Conservation (phyloP, 2,888 invertebrate genomes). For the Athrips mouffetella region DNA sequence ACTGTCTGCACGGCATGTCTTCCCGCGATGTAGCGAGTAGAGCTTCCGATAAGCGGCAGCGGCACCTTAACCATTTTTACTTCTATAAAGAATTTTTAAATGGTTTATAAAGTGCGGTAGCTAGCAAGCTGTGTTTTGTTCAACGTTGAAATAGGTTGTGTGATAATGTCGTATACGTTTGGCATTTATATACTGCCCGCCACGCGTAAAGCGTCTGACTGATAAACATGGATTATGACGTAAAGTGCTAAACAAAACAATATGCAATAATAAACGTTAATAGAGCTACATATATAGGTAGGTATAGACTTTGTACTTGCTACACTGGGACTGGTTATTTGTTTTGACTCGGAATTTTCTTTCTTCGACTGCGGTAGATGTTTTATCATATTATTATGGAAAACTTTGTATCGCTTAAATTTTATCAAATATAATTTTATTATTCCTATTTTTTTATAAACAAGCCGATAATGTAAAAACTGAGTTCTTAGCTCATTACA, state of each 20-base stretch:
- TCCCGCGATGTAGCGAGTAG: slow-evolving; percentile 85
- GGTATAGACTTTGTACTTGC: slow-evolving; percentile 58
- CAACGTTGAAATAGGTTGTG: background rate
- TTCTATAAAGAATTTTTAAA: slow-evolving; percentile 13
- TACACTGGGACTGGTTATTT: too few relatives aligned
- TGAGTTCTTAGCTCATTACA: too few relatives aligned
- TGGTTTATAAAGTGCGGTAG: background rate
- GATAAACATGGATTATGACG: slow-evolving; percentile 41
- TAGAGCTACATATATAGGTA: slow-evolving; percentile 35
- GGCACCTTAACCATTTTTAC: slow-evolving; percentile 67
- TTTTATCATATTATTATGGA: too few relatives aligned
- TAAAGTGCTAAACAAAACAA: slow-evolving; percentile 26
- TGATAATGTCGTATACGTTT: slow-evolving; percentile 11
- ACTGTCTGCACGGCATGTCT: slow-evolving; percentile 86
- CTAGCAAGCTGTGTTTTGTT: background rate
- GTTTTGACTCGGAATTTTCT: too few relatives aligned
- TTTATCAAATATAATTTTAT: too few relatives aligned
- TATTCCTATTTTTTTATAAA: too few relatives aligned
- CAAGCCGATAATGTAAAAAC: too few relatives aligned
- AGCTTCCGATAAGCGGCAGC: slow-evolving; percentile 80
- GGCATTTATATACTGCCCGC: slow-evolving; percentile 39
- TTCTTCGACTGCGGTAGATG: too few relatives aligned
- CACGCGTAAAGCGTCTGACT: slow-evolving; percentile 48
- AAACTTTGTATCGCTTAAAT: too few relatives aligned
- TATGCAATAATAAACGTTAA: too few relatives aligned